A percentile compares a stretch with the other conserved stretches of the same genome.
Conservation (phyloP, 2,113 vertebrate genomes). For the Anhinga rufa region DNA sequence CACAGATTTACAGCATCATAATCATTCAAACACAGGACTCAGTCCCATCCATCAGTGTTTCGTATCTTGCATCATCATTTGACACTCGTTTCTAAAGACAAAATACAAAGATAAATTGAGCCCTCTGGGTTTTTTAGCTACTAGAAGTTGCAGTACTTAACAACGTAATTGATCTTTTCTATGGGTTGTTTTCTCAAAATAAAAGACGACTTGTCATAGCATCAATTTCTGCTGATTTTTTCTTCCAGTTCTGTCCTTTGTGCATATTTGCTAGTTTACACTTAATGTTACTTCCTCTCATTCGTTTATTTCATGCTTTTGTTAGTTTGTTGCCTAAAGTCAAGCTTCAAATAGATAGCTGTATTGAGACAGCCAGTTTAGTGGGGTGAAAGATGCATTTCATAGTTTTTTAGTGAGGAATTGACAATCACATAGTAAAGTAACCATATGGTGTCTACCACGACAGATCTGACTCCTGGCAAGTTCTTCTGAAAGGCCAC, state of each 20-base stretch:
- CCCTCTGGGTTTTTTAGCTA: not conserved
- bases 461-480: not conserved
- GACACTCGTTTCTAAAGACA: constrained; percentile 14
- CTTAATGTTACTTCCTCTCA: not conserved
- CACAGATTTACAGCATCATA: not conserved
- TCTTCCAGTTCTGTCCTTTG: not conserved
- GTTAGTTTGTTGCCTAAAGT: not conserved
- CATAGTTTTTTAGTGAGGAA: not conserved
- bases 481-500: not conserved
- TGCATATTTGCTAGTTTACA: not conserved
- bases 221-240: not conserved
- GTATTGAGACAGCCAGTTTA: not conserved
- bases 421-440: not conserved
- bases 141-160: constrained; percentile 20
- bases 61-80: not conserved
- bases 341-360: not conserved
- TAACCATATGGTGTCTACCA: not conserved
- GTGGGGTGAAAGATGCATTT: not conserved
- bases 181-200: not conserved
- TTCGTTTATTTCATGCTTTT: not conserved
- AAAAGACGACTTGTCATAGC: not conserved
- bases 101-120: constrained; percentile 26
- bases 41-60: not conserved
- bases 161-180: constrained; percentile 8
- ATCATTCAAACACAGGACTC: not conserved